phyloP scores from a whole-genome alignment of 2,888 invertebrate species.

The Exocentrus adspersus region DNA sequence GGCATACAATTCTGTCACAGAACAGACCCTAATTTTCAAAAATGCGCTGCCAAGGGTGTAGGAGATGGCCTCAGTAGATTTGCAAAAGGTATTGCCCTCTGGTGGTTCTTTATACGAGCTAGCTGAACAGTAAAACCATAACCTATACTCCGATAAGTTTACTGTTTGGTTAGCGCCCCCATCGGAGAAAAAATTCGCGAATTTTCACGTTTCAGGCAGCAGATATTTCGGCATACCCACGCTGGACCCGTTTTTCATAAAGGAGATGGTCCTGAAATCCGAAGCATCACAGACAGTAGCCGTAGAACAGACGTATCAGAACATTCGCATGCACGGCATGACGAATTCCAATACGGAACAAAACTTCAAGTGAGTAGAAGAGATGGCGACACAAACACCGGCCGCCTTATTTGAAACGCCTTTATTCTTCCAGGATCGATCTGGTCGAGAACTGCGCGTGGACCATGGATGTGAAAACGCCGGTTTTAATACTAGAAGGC shows the following conservation, averaged over 20 bases:
- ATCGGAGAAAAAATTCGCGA: no score
- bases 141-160: no score
- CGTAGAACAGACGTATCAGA: slow-evolving; percentile 71
- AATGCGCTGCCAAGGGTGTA: slow-evolving; percentile 69
- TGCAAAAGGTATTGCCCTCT: slow-evolving; percentile 71
- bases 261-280: slow-evolving; percentile 67
- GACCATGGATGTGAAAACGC: slow-evolving; percentile 64
- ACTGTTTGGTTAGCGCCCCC: no score
- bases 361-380: neutral
- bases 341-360: slow-evolving; percentile 62
- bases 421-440: slow-evolving; percentile 65
- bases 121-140: no score
- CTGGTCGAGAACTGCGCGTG: slow-evolving; percentile 64
- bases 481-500: slow-evolving; percentile 71
- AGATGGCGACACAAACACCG: no score
- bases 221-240: slow-evolving; percentile 66
- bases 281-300: slow-evolving; percentile 66
- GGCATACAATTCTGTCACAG: slow-evolving; percentile 31
- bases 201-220: slow-evolving; percentile 45
- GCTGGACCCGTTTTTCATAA: slow-evolving; percentile 71
- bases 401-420: no score
- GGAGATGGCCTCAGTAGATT: slow-evolving; percentile 68
- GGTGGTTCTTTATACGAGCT: no score
- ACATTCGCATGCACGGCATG: slow-evolving; percentile 71
- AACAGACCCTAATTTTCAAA: slow-evolving; percentile 66